Base-by-base conservation (phyloP, 2,888 invertebrate species). In the Anarsia innoxiella region DNA sequence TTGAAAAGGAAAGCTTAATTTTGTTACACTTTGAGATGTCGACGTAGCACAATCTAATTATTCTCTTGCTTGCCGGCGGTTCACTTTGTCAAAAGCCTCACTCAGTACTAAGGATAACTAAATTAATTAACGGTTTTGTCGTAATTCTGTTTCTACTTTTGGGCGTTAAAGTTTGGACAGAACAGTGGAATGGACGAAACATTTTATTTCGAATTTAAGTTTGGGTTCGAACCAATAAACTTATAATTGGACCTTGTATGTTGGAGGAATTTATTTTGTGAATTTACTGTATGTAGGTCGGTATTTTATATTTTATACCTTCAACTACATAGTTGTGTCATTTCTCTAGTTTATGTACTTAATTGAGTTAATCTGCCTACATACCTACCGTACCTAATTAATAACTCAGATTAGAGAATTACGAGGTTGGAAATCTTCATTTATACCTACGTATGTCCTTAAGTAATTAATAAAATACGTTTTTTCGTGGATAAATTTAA, bases 11-110 rank as follows among this genome's bases (percentile, higher is more conserved):
- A 74, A 73, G 72, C 73, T 77, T 83, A 83, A 83, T 83, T 83
- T 67, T 60, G 78, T 83, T 84, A 80, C 76, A 75, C 80, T 83
- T 83, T 77, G 83, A 84, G 83, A 84, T 76, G 79, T 74, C 80
- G 78, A 66, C 74, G 68, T 70, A 73, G 73, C 75, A 74, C 73
- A 80, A 82, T 80, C 74, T 78, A 79, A 80, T 84, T 84, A 83
- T 67, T 66, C 67, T 57, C 56, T 61, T 66, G 64, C 64, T 63
- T 59, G 58, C 56, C 61, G 54, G 53, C 58, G 69, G 64, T 68
- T 73, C 68, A 76, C 74, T 66, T 82, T 72, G 72, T 82, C 80
- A 80, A 79, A 80, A 68, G 75, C 76, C 78, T 71, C 59, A 58
- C 59, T 51, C 41, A 41, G 48, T 53, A 57, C 62, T 64, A 62